These are phyloP conservation scores for Tenualosa thibaudeaui DNA, from an alignment of 2,797 vertebrate genomes.

Conservation along the genomic window DNA sequence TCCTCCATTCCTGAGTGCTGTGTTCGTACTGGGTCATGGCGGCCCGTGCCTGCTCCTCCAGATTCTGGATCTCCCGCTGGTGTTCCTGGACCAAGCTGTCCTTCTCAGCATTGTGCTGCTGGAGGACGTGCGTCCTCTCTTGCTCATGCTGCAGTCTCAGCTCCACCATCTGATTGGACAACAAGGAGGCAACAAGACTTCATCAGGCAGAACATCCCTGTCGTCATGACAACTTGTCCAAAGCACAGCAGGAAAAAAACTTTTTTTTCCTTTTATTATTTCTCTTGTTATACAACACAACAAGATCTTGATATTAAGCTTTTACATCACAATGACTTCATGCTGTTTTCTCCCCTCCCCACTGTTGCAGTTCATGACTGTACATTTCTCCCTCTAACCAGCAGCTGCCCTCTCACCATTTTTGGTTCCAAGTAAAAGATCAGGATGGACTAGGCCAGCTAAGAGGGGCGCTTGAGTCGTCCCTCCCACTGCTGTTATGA, in stretches of 20 bases:
- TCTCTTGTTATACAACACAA: conserved; percentile 69
- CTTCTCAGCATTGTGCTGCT: conserved; percentile 91
- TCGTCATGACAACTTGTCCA: conserved; percentile 99
- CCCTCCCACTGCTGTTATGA: not conserved
- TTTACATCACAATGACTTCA: conserved; percentile 84
- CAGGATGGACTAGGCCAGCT: not conserved
- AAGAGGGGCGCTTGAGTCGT: not conserved
- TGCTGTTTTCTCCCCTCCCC: conserved; percentile 50
- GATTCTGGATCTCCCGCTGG: conserved; percentile 85
- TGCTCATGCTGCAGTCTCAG: conserved; percentile 95
- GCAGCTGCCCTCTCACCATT: conserved; percentile 2
- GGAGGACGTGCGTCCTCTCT: conserved; percentile 96
- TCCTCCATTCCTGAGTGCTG: conserved; percentile 87
- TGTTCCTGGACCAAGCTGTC: conserved; percentile 92
- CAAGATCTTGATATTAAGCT: conserved; percentile 69
- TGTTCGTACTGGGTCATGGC: conserved; percentile 87
- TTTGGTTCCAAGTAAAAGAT: not conserved
- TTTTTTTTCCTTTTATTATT: conserved; percentile 40
- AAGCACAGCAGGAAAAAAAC: conserved; percentile 51
- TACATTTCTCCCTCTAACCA: conserved; percentile 54
- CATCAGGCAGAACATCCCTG: conserved; percentile 92
- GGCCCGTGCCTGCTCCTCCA: conserved; percentile 86
- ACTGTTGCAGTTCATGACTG: conserved; percentile 51
- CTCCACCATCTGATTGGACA: conserved; percentile 99
- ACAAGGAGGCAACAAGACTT: conserved; percentile 86